Conservation (phyloP, 2,113 vertebrate genomes). For the Lophotis ruficrista region DNA sequence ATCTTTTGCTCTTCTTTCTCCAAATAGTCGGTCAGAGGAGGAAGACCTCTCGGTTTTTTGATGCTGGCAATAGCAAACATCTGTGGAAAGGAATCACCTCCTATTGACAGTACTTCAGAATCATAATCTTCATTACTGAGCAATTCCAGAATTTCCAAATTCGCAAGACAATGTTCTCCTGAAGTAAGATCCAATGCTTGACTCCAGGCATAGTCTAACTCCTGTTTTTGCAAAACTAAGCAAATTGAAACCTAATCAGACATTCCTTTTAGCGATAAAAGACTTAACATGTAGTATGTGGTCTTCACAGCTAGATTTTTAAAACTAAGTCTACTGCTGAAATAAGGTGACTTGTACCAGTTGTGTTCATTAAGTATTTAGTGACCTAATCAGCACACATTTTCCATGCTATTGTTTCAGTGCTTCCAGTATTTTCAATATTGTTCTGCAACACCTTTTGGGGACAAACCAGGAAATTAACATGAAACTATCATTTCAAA, state of each 20-base stretch:
- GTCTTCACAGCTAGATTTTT: background rate
- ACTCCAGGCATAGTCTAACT: background rate
- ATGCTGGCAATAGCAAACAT: background rate
- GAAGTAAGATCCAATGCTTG: background rate
- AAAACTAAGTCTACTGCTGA: background rate
- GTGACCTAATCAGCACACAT: background rate
- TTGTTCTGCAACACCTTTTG: background rate
- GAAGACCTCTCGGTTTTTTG: background rate
- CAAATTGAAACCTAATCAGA: background rate
- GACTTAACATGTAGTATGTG: background rate
- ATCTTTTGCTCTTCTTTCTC: background rate
- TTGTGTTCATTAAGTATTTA: slow-evolving; percentile 29
- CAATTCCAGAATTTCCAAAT: background rate
- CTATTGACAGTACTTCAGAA: background rate
- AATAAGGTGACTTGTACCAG: slow-evolving; percentile 4
- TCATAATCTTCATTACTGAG: background rate
- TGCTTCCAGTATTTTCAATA: background rate
- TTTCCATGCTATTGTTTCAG: slow-evolving; percentile 11
- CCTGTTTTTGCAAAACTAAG: background rate
- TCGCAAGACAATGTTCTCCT: background rate
- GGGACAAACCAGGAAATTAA: background rate
- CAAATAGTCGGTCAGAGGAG: background rate
- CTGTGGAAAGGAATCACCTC: background rate
- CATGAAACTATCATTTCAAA: background rate
- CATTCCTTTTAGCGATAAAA: background rate